Evolutionary conservation across 37 sponge, comb jelly and placozoan species (phyloP).

Genomic region (Axinella damicornis): DNA sequence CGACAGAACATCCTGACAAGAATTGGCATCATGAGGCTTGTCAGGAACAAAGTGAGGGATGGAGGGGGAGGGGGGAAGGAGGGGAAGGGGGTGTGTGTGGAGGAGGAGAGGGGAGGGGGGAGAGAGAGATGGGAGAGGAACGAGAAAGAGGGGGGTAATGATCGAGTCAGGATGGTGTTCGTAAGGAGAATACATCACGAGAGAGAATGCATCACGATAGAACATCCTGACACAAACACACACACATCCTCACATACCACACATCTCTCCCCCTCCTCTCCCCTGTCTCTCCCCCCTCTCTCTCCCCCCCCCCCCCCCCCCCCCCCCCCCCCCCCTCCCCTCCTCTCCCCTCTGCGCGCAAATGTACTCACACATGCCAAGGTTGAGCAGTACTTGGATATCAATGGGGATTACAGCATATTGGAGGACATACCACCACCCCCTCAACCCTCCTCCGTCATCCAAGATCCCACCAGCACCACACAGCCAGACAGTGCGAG

Average conservation of each 20-base stretch:
- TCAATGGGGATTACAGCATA: slow-evolving; percentile 73
- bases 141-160: neutral
- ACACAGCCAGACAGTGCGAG: too few relatives aligned
- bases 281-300: neutral
- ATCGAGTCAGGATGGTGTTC: neutral
- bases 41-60: slow-evolving; percentile 86
- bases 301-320: too few relatives aligned
- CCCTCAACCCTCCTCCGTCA: neutral
- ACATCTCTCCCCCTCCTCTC: neutral
- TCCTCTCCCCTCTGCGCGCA: too few relatives aligned
- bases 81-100: slow-evolving; percentile 90
- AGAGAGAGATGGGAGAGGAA: too few relatives aligned
- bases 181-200: too few relatives aligned
- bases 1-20: slow-evolving; percentile 83
- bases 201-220: too few relatives aligned
- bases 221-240: neutral
- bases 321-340: too few relatives aligned
- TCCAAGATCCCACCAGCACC: neutral
- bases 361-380: slow-evolving; percentile 3
- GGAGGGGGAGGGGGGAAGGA: slow-evolving; percentile 80
- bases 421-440: slow-evolving; percentile 20
- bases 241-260: neutral
- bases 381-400: slow-evolving; percentile 73
- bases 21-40: slow-evolving; percentile 89
- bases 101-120: slow-evolving; percentile 69